phyloP scores from a whole-genome alignment of 2,113 vertebrate species.

The Irena cyanogastra region DNA sequence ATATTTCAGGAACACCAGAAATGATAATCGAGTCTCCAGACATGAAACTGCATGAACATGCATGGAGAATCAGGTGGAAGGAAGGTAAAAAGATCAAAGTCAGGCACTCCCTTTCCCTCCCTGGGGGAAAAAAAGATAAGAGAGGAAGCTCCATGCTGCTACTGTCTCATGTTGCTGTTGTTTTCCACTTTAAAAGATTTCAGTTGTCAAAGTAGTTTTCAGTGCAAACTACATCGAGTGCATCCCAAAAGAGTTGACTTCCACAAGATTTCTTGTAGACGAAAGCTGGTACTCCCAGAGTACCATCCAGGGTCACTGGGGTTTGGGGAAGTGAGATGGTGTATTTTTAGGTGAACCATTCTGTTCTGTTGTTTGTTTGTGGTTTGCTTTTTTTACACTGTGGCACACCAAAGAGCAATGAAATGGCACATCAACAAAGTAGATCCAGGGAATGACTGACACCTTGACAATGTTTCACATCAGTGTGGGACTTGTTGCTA shows the following conservation, averaged over 20 bases:
- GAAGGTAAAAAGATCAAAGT: slow-evolving; percentile 32
- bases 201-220: neutral
- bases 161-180: neutral
- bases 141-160: neutral
- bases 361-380: neutral
- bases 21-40: slow-evolving; percentile 1
- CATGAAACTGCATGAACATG: neutral
- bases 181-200: neutral
- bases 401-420: neutral
- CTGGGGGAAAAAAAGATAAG: slow-evolving; percentile 4
- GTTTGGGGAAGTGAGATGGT: no score
- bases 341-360: neutral
- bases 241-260: neutral
- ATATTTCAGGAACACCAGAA: neutral
- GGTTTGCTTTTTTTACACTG: neutral
- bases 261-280: neutral
- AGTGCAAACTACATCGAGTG: neutral
- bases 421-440: neutral
- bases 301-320: neutral
- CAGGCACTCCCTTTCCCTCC: slow-evolving; percentile 2
- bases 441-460: neutral
- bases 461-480: neutral
- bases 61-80: neutral
- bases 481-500: neutral
- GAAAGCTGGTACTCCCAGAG: fast-evolving